Base-by-base conservation (phyloP, 2,888 invertebrate species). In the Crematogaster levior region DNA sequence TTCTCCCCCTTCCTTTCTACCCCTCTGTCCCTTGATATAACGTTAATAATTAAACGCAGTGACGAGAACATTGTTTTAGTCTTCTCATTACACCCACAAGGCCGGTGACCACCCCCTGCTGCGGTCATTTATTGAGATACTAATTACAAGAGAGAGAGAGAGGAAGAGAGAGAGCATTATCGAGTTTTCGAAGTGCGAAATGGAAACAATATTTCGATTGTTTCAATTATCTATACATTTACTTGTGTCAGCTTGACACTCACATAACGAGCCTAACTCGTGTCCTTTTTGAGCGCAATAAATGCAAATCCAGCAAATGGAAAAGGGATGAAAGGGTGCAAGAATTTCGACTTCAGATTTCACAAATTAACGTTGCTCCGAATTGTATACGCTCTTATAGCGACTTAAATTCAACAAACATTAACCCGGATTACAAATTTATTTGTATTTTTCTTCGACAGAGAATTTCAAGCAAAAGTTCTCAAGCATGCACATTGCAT, bases 31-130 rank as follows among this genome's bases (percentile, higher is more conserved):
- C 30, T 21, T n/a, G 27, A n/a, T 73, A 30, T 40, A 43, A 40
- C 86, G 77, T 83, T 91, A 89, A 89, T 89, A 89, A 89, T 89
- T 89, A 89, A 91, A 91, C 89, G 86, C 88, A 65, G 61, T 73
- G 83, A 60, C 86, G 83, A 87, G 80, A 61, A 82, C 86, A 84
- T 88, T 88, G 89, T 90, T 91, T 89, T 89, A 91, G 90, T 90
- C 85, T 89, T 86, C 88, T 91, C 91, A 91, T 91, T 91, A 90
- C 84, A 6, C 24, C 86, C 88, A 85, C 88, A 86, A 90, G 85
- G 85, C 86, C 85, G 84, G 83, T 84, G 74, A 85, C 68, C 56
- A 79, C 80, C 61, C 65, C 24, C 24, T 5, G 84, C 79, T 81
- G 86, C 81, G 86, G 88, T 86, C 88, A 89, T 90, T 90, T 86